Conservation (phyloP, 2,888 invertebrate genomes). For the Agrochola lota region DNA sequence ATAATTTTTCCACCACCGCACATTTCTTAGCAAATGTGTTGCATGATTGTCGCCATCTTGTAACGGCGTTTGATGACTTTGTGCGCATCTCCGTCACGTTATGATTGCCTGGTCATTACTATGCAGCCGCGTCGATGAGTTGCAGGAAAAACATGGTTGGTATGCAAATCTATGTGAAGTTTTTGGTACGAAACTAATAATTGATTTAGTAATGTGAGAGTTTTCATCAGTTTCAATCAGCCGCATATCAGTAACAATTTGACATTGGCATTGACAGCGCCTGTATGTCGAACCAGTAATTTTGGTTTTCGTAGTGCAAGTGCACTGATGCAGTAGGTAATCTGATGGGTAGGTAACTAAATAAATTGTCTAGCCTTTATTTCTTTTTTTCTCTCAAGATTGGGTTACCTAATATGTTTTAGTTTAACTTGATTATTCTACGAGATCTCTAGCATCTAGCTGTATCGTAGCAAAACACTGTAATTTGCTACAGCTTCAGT, state of each 20-base stretch:
- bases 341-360: neutral
- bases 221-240: neutral
- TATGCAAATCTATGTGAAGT: constrained; percentile 30
- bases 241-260: neutral
- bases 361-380: neutral
- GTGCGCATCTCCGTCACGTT: constrained; percentile 47
- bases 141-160: constrained; percentile 42
- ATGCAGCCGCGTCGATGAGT: constrained; percentile 39
- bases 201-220: constrained; percentile 1
- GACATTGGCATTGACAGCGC: neutral
- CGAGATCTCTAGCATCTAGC: neutral
- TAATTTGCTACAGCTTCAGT: neutral
- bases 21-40: constrained; percentile 49
- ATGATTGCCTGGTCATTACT: constrained; percentile 63
- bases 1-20: constrained; percentile 30
- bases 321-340: neutral
- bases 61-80: constrained; percentile 66
- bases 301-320: neutral
- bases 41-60: constrained; percentile 52
- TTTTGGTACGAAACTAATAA: constrained; percentile 21
- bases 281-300: too few species aligned
- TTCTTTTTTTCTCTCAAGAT: neutral
- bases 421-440: neutral
- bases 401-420: neutral
- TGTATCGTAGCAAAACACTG: neutral